phyloP scores from a whole-genome alignment of 2,888 invertebrate genomes.

The Cyclophora punctaria region DNA sequence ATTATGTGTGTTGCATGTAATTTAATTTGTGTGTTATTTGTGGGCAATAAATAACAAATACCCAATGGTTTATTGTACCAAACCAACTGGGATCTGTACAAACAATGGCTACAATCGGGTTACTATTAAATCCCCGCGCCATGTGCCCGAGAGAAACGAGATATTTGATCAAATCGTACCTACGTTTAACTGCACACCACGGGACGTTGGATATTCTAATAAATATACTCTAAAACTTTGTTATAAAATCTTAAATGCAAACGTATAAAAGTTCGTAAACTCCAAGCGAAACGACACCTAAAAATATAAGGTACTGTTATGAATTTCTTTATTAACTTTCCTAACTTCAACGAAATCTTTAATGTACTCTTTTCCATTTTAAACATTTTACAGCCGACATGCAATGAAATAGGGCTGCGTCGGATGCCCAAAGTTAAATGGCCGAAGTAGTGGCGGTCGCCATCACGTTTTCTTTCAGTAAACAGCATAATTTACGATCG shows the following conservation, averaged over 20 bases:
- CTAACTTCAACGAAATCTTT: slow-evolving; percentile 22
- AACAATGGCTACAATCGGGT: slow-evolving; percentile 12
- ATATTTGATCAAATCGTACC: too few relatives aligned
- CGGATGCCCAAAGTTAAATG: slow-evolving; percentile 1
- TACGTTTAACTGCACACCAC: too few relatives aligned
- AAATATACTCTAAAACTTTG: too few relatives aligned
- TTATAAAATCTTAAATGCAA: too few relatives aligned
- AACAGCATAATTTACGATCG: slow-evolving; percentile 33
- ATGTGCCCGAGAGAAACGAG: background rate
- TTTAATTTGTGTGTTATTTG: too few relatives aligned
- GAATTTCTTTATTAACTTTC: too few relatives aligned
- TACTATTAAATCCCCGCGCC: slow-evolving; percentile 10
- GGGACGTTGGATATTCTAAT: too few relatives aligned
- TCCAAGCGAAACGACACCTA: too few relatives aligned
- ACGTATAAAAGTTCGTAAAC: too few relatives aligned
- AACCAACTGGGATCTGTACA: slow-evolving; percentile 4
- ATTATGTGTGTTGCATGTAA: too few relatives aligned
- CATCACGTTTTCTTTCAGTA: slow-evolving; percentile 24
- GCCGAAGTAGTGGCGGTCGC: background rate
- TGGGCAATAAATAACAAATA: background rate
- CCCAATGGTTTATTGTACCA: slow-evolving; percentile 6
- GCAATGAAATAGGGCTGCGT: slow-evolving; percentile 9
- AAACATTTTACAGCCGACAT: too few relatives aligned
- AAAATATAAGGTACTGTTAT: too few relatives aligned
- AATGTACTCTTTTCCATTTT: slow-evolving; percentile 15